phyloP scores from a whole-genome alignment of 2,888 invertebrate species.

The Molorchus minor region DNA sequence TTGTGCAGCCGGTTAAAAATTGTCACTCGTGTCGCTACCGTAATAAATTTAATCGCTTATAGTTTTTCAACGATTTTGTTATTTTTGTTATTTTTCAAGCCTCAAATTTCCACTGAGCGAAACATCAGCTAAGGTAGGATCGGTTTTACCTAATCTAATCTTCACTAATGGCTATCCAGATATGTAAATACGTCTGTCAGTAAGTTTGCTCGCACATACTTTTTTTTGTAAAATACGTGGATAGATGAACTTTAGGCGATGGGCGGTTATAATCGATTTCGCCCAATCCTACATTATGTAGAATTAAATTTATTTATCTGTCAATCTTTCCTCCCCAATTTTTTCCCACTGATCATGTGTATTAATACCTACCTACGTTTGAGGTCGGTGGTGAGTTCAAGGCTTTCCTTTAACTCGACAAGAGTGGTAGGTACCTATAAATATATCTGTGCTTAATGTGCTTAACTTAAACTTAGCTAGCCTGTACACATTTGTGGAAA shows the following conservation, averaged over 20 bases:
- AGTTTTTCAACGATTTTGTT: not conserved
- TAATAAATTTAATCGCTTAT: slow-evolving; percentile 27
- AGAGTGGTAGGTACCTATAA: not conserved
- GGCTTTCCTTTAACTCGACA: not conserved
- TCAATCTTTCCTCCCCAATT: too few relatives aligned
- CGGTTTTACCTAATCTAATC: not conserved
- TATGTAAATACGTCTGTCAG: not conserved
- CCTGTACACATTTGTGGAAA: not conserved
- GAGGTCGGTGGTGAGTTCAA: not conserved
- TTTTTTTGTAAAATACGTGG: too few relatives aligned
- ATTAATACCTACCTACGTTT: too few relatives aligned
- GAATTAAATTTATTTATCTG: too few relatives aligned
- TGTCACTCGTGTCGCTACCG: slow-evolving; percentile 33
- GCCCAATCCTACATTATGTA: too few relatives aligned
- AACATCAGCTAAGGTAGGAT: not conserved
- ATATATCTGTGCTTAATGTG: not conserved
- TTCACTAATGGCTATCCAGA: not conserved
- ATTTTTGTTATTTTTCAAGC: too few relatives aligned
- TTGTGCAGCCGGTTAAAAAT: slow-evolving; percentile 41
- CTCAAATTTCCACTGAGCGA: not conserved
- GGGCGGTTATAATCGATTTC: too few relatives aligned
- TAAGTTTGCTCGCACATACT: too few relatives aligned
- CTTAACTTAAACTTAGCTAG: too few relatives aligned
- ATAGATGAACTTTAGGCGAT: too few relatives aligned
- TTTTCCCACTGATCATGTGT: too few relatives aligned